A percentile compares a stretch with the other conserved stretches of the same genome.
These are phyloP conservation scores for Aurelia coerulea DNA, from an alignment of 30 jellyfish, hydroid and myxozoan genomes.

Conservation along the genomic window DNA sequence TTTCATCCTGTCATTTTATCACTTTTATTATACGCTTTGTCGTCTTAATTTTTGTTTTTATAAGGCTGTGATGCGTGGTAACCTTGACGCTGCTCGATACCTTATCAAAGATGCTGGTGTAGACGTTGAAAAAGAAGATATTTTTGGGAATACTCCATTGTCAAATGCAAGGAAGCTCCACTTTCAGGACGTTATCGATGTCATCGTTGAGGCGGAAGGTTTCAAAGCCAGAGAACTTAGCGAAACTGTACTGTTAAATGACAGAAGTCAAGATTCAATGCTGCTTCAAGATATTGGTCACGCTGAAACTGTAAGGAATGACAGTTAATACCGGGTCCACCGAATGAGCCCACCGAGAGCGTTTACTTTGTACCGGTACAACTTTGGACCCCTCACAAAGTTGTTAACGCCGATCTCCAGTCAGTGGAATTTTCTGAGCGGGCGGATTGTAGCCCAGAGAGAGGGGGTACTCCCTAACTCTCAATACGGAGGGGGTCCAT, in stretches of 20 bases:
- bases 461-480: too few relatives aligned
- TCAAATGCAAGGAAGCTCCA: conserved; percentile 78
- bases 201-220: conserved; percentile 64
- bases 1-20: too few relatives aligned
- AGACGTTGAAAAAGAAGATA: conserved; percentile 56
- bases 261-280: too few relatives aligned
- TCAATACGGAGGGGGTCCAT: too few relatives aligned
- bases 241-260: not conserved
- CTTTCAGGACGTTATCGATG: conserved; percentile 55
- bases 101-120: conserved; percentile 77
- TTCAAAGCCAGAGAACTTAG: conserved; percentile 34
- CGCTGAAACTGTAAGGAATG: not conserved
- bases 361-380: too few relatives aligned
- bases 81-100: conserved; percentile 69
- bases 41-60: not conserved
- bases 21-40: too few relatives aligned
- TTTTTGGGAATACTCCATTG: conserved; percentile 83
- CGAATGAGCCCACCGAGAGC: too few relatives aligned
- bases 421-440: too few relatives aligned
- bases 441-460: too few relatives aligned
- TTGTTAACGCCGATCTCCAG: too few relatives aligned
- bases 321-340: too few relatives aligned
- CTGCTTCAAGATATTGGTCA: not conserved
- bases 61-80: conserved; percentile 87
- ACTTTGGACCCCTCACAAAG: too few relatives aligned